Conservation (phyloP, 53 echinoderm and acorn worm genomes). For the Paracentrotus lividus region DNA sequence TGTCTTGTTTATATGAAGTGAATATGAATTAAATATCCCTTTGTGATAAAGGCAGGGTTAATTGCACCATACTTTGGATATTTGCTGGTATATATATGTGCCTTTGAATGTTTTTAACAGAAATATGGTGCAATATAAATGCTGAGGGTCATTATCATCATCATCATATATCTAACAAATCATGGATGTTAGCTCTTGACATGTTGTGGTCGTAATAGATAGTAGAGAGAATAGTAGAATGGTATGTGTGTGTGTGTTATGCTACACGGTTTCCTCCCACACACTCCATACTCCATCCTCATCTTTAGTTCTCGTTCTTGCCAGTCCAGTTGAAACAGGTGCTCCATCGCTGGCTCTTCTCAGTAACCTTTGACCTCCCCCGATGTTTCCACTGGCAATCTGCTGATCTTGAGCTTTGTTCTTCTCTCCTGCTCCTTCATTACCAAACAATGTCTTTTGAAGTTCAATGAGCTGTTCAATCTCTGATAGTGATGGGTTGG, state of each 20-base stretch:
- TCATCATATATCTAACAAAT: not conserved
- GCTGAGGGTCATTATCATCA: no score
- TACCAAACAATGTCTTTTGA: slow-evolving; percentile 87
- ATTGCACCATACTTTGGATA: no score
- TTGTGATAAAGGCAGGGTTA: no score
- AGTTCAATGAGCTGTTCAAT: slow-evolving; percentile 89
- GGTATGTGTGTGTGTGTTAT: no score
- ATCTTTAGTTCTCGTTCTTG: slow-evolving; percentile 69
- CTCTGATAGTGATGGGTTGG: slow-evolving; percentile 63
- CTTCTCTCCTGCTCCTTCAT: slow-evolving; percentile 48
- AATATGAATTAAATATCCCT: no score
- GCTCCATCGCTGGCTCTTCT: slow-evolving; percentile 60
- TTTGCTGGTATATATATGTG: no score
- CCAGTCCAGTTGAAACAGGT: slow-evolving; percentile 70
- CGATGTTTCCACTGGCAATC: not conserved
- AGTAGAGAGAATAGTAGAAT: not conserved
- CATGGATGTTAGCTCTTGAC: not conserved
- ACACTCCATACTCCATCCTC: slow-evolving; percentile 92
- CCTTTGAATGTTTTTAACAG: no score
- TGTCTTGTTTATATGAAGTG: no score
- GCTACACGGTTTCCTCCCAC: slow-evolving; percentile 95
- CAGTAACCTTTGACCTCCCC: slow-evolving; percentile 50
- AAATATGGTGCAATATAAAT: no score
- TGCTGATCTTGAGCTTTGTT: not conserved
- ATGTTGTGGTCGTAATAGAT: not conserved